Evolutionary conservation across 1,140 invertebrate species (phyloP).

Genomic region (Armadillidium nasatum): DNA sequence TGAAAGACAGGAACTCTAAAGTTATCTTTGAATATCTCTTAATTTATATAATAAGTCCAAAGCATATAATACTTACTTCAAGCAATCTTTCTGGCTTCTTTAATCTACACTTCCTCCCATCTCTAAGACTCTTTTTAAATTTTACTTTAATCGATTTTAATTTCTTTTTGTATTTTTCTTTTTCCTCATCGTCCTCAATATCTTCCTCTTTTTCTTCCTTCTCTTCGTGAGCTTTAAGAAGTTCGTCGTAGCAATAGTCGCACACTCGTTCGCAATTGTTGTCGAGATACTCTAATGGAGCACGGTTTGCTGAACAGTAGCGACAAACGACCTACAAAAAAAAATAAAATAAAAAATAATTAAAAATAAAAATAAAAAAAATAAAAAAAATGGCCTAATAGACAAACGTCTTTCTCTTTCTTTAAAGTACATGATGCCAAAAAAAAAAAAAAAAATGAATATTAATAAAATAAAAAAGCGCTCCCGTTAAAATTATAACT

Average conservation of each 20-base stretch:
- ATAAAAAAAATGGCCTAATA: no score
- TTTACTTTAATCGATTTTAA: background rate
- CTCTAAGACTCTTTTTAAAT: background rate
- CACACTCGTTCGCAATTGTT: constrained; percentile 58
- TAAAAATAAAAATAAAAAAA: constrained; percentile 37
- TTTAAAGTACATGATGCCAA: no score
- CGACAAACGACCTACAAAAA: constrained; percentile 61
- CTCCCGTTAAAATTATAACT: no score
- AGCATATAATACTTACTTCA: constrained; percentile 47
- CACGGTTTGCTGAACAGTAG: constrained; percentile 64
- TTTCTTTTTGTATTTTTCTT: background rate
- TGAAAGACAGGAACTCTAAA: no score
- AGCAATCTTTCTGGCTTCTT: constrained; percentile 50
- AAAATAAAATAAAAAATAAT: no score
- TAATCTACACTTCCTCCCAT: constrained; percentile 46
- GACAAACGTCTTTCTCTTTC: no score
- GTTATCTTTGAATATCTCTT: no score
- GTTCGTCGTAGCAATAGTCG: constrained; percentile 56
- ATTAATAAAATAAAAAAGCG: no score
- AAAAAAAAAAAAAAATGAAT: no score
- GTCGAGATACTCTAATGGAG: constrained; percentile 62
- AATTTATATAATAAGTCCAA: no score
- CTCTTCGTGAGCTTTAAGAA: constrained; percentile 50
- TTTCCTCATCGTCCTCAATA: background rate
- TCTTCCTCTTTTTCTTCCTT: constrained; percentile 20